Base-by-base conservation (phyloP, 2,113 vertebrate genomes). In the Anguilla japonica region DNA sequence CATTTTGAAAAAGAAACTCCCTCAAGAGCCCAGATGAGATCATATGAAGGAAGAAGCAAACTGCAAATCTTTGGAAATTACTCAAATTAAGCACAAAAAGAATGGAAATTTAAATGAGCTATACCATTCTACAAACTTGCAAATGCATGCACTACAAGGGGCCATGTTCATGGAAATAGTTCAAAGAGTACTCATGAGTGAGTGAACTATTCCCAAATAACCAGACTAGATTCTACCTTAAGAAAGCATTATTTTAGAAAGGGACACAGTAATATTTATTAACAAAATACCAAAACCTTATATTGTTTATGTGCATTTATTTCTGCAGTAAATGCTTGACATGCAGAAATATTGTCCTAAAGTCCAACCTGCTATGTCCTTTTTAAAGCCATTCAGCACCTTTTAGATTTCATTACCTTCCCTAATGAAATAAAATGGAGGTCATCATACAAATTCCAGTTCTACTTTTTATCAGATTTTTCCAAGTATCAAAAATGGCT, bases 1-100 rank as follows among this genome's bases (percentile, higher is more conserved):
- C 56, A 3, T 20, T 67, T 83, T 26, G 83, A 50, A 13, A 92
- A 88, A 71, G 0, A 84, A 34, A 91, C 1, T 91, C 90, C 0
- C 88, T 93, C 84, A 0, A 86, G 86, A 93, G 91, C 88, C 87
- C 92, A 3, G 81, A 90, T 34, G 20, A 67, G 13, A 34, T 34
- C 26, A 57, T 22, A 53, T 22, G 0, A 56, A 91, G 84, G 87
- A 89, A 41, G 41, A 84, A 67, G 29, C 53, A 60, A 60, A 83
- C 7, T 6, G 46, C 5, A 34, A 83, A 56, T 5, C 26, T 34
- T 29, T 29, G 3, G 14, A 29, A 34, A 83, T 18, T 39, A 43
- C 13, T n/a, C 5, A 82, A 50, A 15, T 83, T 57, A 9, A 13
- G 13, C 53, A 40, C 50, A 84, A 34, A 39, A 16, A 11, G 20